Conservation (phyloP, 2,113 vertebrate genomes). For the Pseudorhombus dupliciocellatus region DNA sequence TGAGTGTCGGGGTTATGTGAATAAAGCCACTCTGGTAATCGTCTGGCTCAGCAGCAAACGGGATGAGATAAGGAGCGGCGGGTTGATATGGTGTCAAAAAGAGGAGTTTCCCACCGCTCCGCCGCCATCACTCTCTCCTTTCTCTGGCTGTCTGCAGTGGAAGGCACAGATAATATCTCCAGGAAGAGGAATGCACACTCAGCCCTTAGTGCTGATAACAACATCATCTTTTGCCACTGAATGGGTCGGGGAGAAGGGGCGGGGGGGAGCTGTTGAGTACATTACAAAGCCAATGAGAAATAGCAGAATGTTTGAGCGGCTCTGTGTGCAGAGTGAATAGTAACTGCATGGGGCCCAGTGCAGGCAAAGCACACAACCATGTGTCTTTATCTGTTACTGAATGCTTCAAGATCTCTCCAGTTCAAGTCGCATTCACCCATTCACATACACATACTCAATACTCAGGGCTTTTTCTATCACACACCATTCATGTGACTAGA, state of each 20-base stretch:
- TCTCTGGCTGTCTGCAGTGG: constrained; percentile 57
- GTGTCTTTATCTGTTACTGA: background rate
- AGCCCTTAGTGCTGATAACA: constrained; percentile 74
- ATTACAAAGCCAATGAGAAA: constrained; percentile 62
- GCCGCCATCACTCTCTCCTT: constrained; percentile 52
- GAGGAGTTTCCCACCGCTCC: constrained; percentile 59
- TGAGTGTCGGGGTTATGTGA: constrained; percentile 83
- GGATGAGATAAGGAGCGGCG: constrained; percentile 80
- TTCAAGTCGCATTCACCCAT: background rate
- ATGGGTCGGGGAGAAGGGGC: constrained; percentile 16
- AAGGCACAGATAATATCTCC: constrained; percentile 59
- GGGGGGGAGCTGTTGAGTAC: constrained; percentile 1
- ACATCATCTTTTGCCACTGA: constrained; percentile 70
- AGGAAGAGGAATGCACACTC: constrained; percentile 73
- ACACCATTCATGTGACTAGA: background rate
- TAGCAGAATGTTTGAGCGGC: constrained; percentile 29
- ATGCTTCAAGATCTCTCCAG: background rate
- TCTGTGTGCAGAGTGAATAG: constrained; percentile 17
- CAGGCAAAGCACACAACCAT: background rate
- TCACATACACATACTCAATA: background rate
- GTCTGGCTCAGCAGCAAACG: constrained; percentile 83
- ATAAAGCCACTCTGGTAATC: constrained; percentile 84
- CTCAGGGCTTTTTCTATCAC: background rate
- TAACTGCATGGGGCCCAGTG: constrained; percentile 22
- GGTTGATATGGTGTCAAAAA: constrained; percentile 73